phyloP scores from a whole-genome alignment of 2,797 vertebrate species.

The Hirundo rustica region DNA sequence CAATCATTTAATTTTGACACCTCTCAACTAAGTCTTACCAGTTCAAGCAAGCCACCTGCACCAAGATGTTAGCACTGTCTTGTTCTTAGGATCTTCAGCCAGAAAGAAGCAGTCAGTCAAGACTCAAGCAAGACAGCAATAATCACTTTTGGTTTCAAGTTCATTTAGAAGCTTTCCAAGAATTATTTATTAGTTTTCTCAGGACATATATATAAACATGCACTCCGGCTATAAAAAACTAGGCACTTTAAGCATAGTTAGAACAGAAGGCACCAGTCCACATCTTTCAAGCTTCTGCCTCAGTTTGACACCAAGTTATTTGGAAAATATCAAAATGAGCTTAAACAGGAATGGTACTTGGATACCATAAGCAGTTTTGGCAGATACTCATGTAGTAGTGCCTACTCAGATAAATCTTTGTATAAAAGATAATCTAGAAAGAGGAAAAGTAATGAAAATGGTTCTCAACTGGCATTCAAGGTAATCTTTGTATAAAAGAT shows the following conservation, averaged over 20 bases:
- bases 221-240: neutral
- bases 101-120: neutral
- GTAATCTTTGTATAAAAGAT: neutral
- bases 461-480: neutral
- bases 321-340: neutral
- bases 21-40: neutral
- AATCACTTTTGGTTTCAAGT: neutral
- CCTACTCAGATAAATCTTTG: neutral
- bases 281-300: slow-evolving; percentile 2
- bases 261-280: neutral
- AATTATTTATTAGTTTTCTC: neutral
- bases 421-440: neutral
- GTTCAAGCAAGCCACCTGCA: slow-evolving; percentile 4
- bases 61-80: neutral
- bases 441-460: neutral
- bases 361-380: neutral
- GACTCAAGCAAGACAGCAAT: neutral
- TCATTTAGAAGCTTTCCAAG: slow-evolving; percentile 10
- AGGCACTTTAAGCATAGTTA: neutral
- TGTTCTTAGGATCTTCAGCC: neutral
- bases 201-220: neutral
- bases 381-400: neutral
- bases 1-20: neutral
- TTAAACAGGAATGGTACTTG: neutral
- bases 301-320: neutral